Conservation (phyloP, 2,888 invertebrate genomes). For the Netelia inedita region DNA sequence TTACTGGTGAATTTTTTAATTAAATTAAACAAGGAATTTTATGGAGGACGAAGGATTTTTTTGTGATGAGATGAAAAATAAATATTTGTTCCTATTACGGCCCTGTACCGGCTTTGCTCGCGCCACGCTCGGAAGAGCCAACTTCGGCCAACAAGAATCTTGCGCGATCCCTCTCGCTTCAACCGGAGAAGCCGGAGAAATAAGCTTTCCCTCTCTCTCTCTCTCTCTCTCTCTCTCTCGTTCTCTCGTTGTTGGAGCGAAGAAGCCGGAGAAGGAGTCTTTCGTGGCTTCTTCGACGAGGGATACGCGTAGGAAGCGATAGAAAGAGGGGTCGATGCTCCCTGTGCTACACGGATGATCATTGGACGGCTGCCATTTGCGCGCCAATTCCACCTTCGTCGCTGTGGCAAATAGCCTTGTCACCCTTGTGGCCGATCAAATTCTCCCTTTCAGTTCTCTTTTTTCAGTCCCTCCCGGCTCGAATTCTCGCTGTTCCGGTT, state of each 20-base stretch:
- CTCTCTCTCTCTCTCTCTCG: too few relatives aligned
- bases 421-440: neutral
- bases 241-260: neutral
- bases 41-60: neutral
- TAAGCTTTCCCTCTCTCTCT: too few relatives aligned
- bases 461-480: neutral
- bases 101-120: slow-evolving; percentile 33
- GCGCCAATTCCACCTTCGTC: slow-evolving; percentile 34
- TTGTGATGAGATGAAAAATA: neutral
- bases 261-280: slow-evolving; percentile 12
- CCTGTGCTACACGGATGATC: neutral
- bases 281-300: slow-evolving; percentile 12
- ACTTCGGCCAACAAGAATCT: slow-evolving; percentile 33
- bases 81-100: slow-evolving; percentile 31
- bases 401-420: slow-evolving; percentile 26
- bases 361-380: slow-evolving; percentile 33
- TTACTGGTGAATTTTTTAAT: too few relatives aligned
- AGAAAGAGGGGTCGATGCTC: slow-evolving; percentile 36
- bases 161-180: neutral
- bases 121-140: neutral
- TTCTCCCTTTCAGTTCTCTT: slow-evolving; percentile 15
- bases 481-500: neutral
- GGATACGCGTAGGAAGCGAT: slow-evolving; percentile 12
- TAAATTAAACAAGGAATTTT: too few relatives aligned
- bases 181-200: neutral